Percentiles rank a stretch among this genome's conserved stretches.
phyloP scores from a whole-genome alignment of 2,113 vertebrate genomes.

The Pomatorhinus ruficollis region DNA sequence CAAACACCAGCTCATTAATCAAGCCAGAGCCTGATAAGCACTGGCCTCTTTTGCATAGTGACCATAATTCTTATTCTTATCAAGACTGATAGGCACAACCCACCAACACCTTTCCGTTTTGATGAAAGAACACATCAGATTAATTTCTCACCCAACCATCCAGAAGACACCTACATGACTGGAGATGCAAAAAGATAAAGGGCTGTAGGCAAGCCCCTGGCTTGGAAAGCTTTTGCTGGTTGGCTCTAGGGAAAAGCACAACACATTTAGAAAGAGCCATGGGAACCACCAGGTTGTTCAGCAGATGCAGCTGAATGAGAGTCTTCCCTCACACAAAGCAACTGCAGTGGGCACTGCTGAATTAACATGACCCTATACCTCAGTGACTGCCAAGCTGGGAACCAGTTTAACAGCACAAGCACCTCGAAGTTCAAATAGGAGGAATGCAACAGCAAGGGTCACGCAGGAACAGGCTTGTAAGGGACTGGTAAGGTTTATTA shows the following conservation, averaged over 20 bases:
- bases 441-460: conserved; percentile 47
- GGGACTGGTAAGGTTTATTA: conserved; percentile 36
- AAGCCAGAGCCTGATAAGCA: not conserved
- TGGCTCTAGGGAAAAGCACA: not conserved
- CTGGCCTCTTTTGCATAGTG: not conserved
- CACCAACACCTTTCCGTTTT: not conserved
- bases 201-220: not conserved
- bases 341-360: not conserved
- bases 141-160: not conserved
- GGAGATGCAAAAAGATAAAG: not conserved
- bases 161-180: not conserved
- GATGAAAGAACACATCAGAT: not conserved
- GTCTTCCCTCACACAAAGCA: not conserved
- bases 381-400: not conserved
- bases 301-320: not conserved
- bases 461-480: conserved; percentile 60
- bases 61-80: not conserved
- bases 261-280: not conserved
- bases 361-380: not conserved
- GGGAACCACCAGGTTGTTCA: not conserved
- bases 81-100: not conserved
- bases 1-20: not conserved
- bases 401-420: conserved; percentile 20
- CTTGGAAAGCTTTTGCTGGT: not conserved
- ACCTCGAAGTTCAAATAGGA: conserved; percentile 29